These are phyloP conservation scores for Crypturellus tataupa DNA, from an alignment of 2,797 vertebrate genomes.

Conservation along the genomic window DNA sequence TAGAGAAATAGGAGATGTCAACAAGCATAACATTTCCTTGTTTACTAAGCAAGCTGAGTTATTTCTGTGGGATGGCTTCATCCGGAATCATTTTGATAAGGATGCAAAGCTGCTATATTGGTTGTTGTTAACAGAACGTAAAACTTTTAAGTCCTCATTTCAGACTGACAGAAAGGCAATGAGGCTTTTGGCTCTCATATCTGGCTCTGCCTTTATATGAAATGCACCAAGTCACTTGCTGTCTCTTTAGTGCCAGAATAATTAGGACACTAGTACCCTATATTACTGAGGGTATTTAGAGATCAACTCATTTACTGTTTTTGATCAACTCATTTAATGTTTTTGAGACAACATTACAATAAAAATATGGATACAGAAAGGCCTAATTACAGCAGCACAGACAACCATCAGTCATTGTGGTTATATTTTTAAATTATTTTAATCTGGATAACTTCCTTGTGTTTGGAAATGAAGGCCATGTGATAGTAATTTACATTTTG, in stretches of 20 bases:
- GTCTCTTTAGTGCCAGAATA: background rate
- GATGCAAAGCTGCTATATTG: background rate
- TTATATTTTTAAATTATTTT: background rate
- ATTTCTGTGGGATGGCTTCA: background rate
- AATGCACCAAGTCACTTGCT: background rate
- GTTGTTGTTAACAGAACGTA: background rate
- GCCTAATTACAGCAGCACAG: background rate
- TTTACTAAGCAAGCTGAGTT: background rate
- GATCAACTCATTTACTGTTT: background rate
- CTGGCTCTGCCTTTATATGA: background rate
- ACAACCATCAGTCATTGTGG: background rate
- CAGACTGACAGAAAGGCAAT: background rate
- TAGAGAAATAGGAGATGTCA: background rate
- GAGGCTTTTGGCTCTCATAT: background rate
- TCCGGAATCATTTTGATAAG: background rate
- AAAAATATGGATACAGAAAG: background rate
- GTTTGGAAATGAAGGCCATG: background rate
- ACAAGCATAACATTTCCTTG: background rate
- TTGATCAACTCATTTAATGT: background rate
- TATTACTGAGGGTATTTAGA: background rate
- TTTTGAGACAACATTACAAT: background rate
- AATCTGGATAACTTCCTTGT: background rate
- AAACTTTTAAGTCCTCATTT: background rate
- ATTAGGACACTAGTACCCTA: accelerated
- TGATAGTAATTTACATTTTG: background rate